Evolutionary conservation across 1,140 invertebrate genomes (phyloP), one percentile per base, ranked within the genome.

Genomic region (Caerostris darwini): DNA sequence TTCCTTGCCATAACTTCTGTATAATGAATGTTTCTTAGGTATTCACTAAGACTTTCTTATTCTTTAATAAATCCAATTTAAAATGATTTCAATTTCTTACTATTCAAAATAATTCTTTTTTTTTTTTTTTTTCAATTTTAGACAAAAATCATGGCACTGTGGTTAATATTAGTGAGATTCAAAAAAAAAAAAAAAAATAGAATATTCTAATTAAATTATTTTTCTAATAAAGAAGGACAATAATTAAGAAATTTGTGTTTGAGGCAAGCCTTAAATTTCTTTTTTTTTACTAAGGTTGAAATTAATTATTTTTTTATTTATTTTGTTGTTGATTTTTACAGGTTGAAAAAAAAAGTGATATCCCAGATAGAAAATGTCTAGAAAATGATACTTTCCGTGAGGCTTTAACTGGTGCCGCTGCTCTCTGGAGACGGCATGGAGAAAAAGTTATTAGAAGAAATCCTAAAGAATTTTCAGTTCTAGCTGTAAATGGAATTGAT

Each of bases 361-460:
- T 10, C 5, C 14, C 19, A 34, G 67, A 50, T 17, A 54, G 10
- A 53, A 10, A 14, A 64, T 5, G 54, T 8, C 54, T 53, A 53
- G 59, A 88, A 53, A 34, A 67, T 88, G 34, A 88, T 67, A 54
- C 67, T 5, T 53, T 88, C 50, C 17, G 34, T 14, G 6, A 3
- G 50, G 61, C 59, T 64, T 17, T 64, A 34, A 67, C 53, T 50
- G 8, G 14, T 4, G 19, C 86, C 53, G 64, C 83, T 5, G 7
- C 59, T 64, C 54, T 88, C 14, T 88, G 86, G 86, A 88, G 86
- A 12, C 53, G n/a, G 50, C 86, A 88, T 88, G 86, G 86, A 50
- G 59, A 88, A 17, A 53, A 19, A 19, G 59, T 17, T 54, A 61
- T 54, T 3, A 88, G 59, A 88, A 58, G 17, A 34, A 34, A 34